Evolutionary conservation across 2,113 vertebrate genomes (phyloP), one percentile per base, ranked within the genome.

Genomic region (Takifugu bimaculatus): DNA sequence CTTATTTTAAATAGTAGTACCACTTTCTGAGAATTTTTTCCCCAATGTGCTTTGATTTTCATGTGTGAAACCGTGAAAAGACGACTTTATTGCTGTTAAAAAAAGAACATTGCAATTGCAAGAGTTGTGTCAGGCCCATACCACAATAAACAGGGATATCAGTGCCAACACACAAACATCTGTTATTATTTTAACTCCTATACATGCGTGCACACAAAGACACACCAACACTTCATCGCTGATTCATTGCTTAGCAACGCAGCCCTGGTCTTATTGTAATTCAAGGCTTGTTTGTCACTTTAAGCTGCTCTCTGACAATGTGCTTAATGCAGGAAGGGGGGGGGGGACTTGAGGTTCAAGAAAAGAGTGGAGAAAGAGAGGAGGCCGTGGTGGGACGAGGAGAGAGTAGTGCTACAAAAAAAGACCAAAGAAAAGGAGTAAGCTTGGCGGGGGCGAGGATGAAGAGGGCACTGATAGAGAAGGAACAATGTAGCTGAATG

Each of bases 251-350:
- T 91, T 90, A 93, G 91, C 90, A 93, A 94, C 91, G 13, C 85
- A 81, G 63, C 84, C 75, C 56, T 80, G 86, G 85, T 88, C 89
- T 89, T 89, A 91, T 91, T 92, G 92, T 92, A 90, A 93, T 93
- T 88, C 91, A 88, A 79, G 75, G 88, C 90, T 92, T 94, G 91
- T 93, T 93, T 93, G 90, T 92, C 88, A 90, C 91, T 90, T 92
- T 92, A 91, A 91, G 89, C 89, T 88, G 82, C 66, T 78, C 89
- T 92, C 90, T 84, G 89, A 94, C 93, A 90, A 91, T 88, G 91
- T 91, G 91, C 90, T 92, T 83, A 88, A 85, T 81, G 82, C 75
- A 90, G 77, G 51, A 81, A 72, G 87, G 81, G 68, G 51, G 82
- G 87, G 81, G 68, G 57, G 25, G 54, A 13, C 47, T 52, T 6